phyloP scores from a whole-genome alignment of 35 echinoderm and acorn worm species.

The Ophiothrix spiculata region DNA sequence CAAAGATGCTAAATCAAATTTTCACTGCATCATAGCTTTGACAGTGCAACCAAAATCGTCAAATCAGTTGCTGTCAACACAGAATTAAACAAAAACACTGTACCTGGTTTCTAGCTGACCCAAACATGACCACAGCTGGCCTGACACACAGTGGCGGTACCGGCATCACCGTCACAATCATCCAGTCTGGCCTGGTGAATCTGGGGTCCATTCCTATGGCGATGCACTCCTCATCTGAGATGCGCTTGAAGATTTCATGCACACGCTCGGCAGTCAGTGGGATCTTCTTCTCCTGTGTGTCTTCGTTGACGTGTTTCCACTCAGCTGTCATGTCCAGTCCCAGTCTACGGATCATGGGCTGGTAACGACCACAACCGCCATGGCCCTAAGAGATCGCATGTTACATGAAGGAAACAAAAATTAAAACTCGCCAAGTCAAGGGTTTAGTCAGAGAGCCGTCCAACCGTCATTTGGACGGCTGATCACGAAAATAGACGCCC shows the following conservation, averaged over 20 bases:
- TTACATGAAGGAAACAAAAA: neutral
- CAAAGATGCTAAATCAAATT: no score
- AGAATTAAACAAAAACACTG: neutral
- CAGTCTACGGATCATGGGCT: slow-evolving; percentile 72
- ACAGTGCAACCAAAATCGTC: neutral
- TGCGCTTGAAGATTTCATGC: slow-evolving; percentile 87
- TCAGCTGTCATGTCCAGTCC: slow-evolving; percentile 84
- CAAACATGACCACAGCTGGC: slow-evolving; percentile 90
- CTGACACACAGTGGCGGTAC: slow-evolving; percentile 93
- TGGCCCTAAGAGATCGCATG: slow-evolving; percentile 47
- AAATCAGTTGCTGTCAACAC: neutral
- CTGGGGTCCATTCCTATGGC: slow-evolving; percentile 84
- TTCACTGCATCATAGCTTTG: no score
- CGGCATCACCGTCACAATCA: slow-evolving; percentile 86
- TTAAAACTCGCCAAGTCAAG: neutral
- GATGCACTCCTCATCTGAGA: slow-evolving; percentile 81
- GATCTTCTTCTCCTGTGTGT: slow-evolving; percentile 95
- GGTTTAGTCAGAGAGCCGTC: no score
- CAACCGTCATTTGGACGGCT: no score
- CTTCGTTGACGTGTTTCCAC: slow-evolving; percentile 96
- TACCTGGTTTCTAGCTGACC: slow-evolving; percentile 93
- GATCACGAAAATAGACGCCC: no score
- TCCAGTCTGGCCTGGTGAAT: slow-evolving; percentile 90
- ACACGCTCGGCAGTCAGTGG: slow-evolving; percentile 80
- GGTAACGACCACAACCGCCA: slow-evolving; percentile 87